Evolutionary conservation across 2,113 vertebrate species (phyloP), one percentile per base, ranked within the genome.

Genomic region (Scophthalmus maximus): DNA sequence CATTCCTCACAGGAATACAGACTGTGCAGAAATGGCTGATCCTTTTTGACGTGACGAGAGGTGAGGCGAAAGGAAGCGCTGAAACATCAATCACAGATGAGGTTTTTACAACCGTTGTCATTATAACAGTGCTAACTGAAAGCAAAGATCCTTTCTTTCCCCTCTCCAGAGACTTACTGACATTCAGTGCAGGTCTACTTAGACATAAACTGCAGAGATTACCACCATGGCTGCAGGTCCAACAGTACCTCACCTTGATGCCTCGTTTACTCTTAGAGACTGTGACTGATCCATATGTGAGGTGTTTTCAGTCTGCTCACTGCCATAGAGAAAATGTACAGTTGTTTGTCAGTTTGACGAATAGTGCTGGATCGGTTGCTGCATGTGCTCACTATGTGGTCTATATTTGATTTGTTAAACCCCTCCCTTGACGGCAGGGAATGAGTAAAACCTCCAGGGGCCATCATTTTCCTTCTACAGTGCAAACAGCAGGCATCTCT

Each of bases 71-170:
- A n/a, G n/a, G n/a, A n/a, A n/a, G 63, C 26, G 11, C 4, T 17
- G 34, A 69, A 22, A 81, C 42, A 79, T 78, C 78, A 62, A 74
- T 86, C 73, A 67, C 51, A 72, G 38, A 23, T 23, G 3, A 47
- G 57, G 49, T 72, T 60, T 79, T 76, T 65, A 72, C 70, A 73
- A 78, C 56, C 46, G 79, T 85, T 73, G 80, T 82, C 78, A 76
- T 84, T 70, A 75, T 81, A 81, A 85, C 66, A 49, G 66, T 11
- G 14, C 51, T 53, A 61, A 51, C 65, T 81, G 32, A 81, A 68
- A 68, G 55, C 38, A 46, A 73, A 76, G 50, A 66, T 42, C 42
- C 9, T 65, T 59, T 65, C 26, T 30, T 34, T 52, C 30, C 64
- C 20, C 27, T 81, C 66, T 73, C 76, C n/a, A n/a, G n/a, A n/a